Evolutionary conservation across 2,888 invertebrate genomes (phyloP).

Genomic region (Drosophila colorata): DNA sequence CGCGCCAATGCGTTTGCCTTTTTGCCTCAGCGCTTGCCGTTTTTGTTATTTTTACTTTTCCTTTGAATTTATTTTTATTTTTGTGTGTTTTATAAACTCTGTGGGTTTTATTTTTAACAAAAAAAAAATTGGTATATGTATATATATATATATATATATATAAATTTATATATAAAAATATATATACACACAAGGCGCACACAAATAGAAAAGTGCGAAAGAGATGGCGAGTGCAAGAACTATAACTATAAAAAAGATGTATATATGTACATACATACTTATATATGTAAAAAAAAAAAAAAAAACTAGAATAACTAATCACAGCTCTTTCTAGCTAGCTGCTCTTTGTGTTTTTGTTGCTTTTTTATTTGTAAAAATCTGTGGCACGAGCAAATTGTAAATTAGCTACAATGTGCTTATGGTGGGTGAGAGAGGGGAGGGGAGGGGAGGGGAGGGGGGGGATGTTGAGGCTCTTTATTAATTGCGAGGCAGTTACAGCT

Average conservation of each 20-base stretch:
- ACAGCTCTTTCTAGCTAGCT: constrained; percentile 16
- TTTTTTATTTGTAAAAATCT: constrained; percentile 51
- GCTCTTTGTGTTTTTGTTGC: constrained; percentile 27
- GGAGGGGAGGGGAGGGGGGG: neutral
- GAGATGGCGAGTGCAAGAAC: constrained; percentile 14
- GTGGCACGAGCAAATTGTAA: constrained; percentile 74
- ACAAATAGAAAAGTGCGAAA: constrained; percentile 51
- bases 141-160: neutral
- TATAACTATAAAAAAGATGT: constrained; percentile 19
- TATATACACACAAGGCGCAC: constrained; percentile 17
- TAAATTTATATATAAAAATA: no score
- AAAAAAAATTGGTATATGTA: constrained; percentile 6
- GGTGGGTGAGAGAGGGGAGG: neutral
- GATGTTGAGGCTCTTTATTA: constrained; percentile 4
- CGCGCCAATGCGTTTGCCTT: constrained; percentile 25
- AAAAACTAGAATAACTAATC: constrained; percentile 14
- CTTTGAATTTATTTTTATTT: constrained; percentile 77
- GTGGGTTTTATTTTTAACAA: constrained; percentile 77
- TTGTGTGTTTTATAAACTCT: constrained; percentile 75
- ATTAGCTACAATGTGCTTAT: constrained; percentile 56
- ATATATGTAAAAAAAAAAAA: neutral
- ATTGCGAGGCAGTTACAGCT: constrained; percentile 12
- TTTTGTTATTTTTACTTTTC: constrained; percentile 75
- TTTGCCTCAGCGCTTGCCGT: constrained; percentile 60
- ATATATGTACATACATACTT: neutral